phyloP scores from a whole-genome alignment of 2,113 vertebrate species.

The Synchiropus splendidus region DNA sequence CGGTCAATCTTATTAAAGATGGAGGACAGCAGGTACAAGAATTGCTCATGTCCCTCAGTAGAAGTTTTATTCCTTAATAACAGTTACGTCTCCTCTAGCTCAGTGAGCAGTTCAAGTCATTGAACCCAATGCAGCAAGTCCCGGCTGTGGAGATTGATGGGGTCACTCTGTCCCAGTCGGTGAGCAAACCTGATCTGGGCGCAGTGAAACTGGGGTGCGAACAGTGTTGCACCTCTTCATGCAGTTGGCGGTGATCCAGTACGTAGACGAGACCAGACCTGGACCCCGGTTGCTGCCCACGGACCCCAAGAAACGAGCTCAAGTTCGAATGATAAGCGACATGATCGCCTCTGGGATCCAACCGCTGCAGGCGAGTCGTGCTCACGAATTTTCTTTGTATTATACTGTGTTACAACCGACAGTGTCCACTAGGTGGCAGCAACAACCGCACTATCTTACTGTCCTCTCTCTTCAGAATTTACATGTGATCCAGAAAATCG shows the following conservation, averaged over 20 bases:
- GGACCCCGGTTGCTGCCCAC: constrained; percentile 75
- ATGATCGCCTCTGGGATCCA: constrained; percentile 85
- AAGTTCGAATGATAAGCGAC: constrained; percentile 83
- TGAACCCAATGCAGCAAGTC: constrained; percentile 95
- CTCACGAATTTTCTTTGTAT: no score
- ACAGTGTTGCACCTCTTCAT: background rate
- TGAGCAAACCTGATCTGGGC: constrained; percentile 69
- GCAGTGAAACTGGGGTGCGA: background rate
- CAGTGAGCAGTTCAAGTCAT: constrained; percentile 69
- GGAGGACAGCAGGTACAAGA: constrained; percentile 87
- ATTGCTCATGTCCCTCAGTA: background rate
- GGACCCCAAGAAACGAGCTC: constrained; percentile 77
- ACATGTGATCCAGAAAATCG: constrained; percentile 72
- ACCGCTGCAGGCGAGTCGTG: constrained; percentile 80
- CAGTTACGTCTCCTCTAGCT: constrained; percentile 55
- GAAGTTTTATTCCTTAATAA: background rate
- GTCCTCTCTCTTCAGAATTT: constrained; percentile 72
- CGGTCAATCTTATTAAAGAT: constrained; percentile 82
- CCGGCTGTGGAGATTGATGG: constrained; percentile 86
- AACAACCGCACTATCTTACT: no score
- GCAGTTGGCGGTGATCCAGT: constrained; percentile 91
- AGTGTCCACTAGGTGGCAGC: no score
- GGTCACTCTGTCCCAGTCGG: constrained; percentile 80
- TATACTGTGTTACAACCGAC: no score
- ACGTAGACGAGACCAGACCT: constrained; percentile 85